phyloP scores from a whole-genome alignment of 2,797 vertebrate genomes.

The Pagetopsis macropterus region DNA sequence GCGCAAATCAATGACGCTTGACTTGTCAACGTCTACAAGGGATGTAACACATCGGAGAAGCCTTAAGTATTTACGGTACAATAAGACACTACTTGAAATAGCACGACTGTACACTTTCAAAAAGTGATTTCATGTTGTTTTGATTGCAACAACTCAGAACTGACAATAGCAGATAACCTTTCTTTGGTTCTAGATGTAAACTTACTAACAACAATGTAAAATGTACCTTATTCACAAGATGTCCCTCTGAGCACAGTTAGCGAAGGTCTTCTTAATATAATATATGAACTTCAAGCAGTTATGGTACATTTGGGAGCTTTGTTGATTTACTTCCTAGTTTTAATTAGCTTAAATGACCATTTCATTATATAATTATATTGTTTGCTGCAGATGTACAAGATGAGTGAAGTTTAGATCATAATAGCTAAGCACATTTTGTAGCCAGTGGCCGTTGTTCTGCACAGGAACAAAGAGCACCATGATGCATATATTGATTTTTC shows the following conservation, averaged over 20 bases:
- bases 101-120: not conserved
- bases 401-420: slow-evolving; percentile 26
- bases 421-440: slow-evolving; percentile 41
- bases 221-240: slow-evolving; percentile 21
- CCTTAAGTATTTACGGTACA: not conserved
- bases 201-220: slow-evolving; percentile 24
- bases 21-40: not conserved
- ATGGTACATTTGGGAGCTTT: slow-evolving; percentile 32
- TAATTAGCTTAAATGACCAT: slow-evolving; percentile 45
- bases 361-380: slow-evolving; percentile 20
- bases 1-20: not conserved
- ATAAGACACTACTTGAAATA: not conserved
- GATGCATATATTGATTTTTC: slow-evolving; percentile 74
- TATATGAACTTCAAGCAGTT: slow-evolving; percentile 13
- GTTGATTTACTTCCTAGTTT: slow-evolving; percentile 50
- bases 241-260: slow-evolving; percentile 17
- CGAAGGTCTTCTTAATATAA: slow-evolving; percentile 31
- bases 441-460: slow-evolving; percentile 56
- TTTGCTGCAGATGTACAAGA: slow-evolving; percentile 42
- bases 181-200: slow-evolving; percentile 32
- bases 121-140: not conserved
- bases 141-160: slow-evolving; percentile 9
- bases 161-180: slow-evolving; percentile 1
- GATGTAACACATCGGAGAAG: not conserved
- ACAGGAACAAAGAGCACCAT: slow-evolving; percentile 50